Conservation (phyloP, 2,113 vertebrate species). For the Cyprinodon variegatus region DNA sequence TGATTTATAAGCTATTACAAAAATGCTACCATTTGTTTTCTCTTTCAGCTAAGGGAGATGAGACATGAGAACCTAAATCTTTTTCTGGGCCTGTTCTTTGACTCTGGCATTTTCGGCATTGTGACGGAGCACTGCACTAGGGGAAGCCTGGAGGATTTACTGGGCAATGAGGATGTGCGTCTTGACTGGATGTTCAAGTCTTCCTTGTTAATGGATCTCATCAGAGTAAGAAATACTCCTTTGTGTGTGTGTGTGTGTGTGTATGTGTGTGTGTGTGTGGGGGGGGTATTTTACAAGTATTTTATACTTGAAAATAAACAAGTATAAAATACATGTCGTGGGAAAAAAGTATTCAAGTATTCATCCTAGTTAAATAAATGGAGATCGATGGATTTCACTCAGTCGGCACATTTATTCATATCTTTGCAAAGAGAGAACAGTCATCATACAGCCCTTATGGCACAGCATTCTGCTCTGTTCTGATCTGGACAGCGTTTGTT, state of each 20-base stretch:
- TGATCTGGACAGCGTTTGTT: too few relatives aligned
- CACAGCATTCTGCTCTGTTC: too few relatives aligned
- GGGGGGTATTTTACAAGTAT: too few relatives aligned
- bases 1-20: not conserved
- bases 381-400: too few relatives aligned
- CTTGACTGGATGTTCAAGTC: slow-evolving; percentile 99
- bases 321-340: too few relatives aligned
- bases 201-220: slow-evolving; percentile 90
- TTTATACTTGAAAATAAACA: too few relatives aligned
- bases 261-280: too few relatives aligned
- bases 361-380: too few relatives aligned
- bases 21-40: slow-evolving; percentile 6
- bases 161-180: slow-evolving; percentile 89
- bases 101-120: slow-evolving; percentile 84
- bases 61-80: slow-evolving; percentile 93
- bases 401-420: too few relatives aligned
- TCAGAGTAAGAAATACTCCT: slow-evolving; percentile 80
- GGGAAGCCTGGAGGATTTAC: slow-evolving; percentile 89
- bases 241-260: not conserved
- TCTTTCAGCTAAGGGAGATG: slow-evolving; percentile 87
- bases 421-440: too few relatives aligned
- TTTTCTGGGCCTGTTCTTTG: slow-evolving; percentile 89
- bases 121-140: slow-evolving; percentile 90
- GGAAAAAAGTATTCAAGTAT: too few relatives aligned
- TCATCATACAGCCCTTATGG: too few relatives aligned